These are phyloP conservation scores for Botia almorhae DNA, from an alignment of 2,797 vertebrate species.

Conservation along the genomic window DNA sequence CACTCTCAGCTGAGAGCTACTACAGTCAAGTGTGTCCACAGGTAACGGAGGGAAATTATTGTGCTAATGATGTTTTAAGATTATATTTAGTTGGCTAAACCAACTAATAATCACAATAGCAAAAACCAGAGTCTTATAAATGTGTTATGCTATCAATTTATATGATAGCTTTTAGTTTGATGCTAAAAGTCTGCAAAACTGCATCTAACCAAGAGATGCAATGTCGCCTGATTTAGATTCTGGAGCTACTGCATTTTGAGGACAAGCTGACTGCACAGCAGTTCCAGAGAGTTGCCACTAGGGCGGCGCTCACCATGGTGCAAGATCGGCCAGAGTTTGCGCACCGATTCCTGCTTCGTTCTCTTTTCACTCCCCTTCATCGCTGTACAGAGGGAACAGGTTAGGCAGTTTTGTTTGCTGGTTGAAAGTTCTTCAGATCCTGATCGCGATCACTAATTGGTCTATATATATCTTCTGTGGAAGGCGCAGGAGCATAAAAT, in stretches of 20 bases:
- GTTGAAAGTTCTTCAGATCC: not conserved
- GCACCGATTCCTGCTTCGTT: slow-evolving; percentile 78
- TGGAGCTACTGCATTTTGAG: slow-evolving; percentile 88
- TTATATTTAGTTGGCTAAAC: not conserved
- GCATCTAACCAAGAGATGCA: not conserved
- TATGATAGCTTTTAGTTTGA: too few species aligned
- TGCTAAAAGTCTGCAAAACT: too few species aligned
- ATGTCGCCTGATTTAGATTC: slow-evolving; percentile 72
- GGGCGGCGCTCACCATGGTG: slow-evolving; percentile 76
- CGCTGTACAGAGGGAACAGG: slow-evolving; percentile 72
- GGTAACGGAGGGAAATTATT: slow-evolving; percentile 71
- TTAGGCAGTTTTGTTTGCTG: slow-evolving; percentile 68
- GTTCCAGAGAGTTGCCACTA: slow-evolving; percentile 90
- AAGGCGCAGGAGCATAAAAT: too few species aligned
- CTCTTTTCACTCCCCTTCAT: slow-evolving; percentile 80
- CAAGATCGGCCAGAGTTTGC: slow-evolving; percentile 81
- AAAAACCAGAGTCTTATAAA: not conserved
- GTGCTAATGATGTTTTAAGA: not conserved
- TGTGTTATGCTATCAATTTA: not conserved
- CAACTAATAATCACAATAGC: not conserved
- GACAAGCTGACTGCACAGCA: slow-evolving; percentile 83
- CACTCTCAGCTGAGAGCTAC: slow-evolving; percentile 83
- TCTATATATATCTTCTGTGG: too few species aligned
- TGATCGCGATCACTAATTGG: too few species aligned
- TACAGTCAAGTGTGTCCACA: slow-evolving; percentile 88